Evolutionary conservation across 35 echinoderm and acorn worm species (phyloP).

Genomic region (Heliocidaris erythrogramma): DNA sequence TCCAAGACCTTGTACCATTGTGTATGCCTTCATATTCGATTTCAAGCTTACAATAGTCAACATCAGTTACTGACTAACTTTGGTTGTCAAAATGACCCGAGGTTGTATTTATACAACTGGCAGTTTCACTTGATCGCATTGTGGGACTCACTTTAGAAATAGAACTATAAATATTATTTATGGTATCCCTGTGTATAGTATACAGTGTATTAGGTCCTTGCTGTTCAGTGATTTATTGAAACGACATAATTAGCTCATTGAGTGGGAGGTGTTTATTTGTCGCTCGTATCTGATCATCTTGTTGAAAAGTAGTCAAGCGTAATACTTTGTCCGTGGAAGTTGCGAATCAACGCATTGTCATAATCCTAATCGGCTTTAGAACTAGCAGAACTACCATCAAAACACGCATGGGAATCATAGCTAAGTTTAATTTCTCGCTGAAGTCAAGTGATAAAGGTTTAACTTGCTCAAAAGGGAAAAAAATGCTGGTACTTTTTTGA

Average conservation of each 20-base stretch:
- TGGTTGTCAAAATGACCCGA: neutral
- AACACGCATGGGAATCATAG: neutral
- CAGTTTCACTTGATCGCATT: neutral
- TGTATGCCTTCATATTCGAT: neutral
- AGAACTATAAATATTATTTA: neutral
- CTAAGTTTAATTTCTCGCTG: neutral
- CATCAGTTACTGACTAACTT: neutral
- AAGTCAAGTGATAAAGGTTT: neutral
- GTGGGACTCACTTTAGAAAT: neutral
- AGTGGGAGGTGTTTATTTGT: neutral
- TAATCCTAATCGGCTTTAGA: neutral
- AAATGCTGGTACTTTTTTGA: neutral
- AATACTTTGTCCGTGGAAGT: neutral
- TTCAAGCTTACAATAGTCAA: neutral
- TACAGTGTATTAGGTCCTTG: neutral
- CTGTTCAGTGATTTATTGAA: neutral
- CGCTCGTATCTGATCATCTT: neutral
- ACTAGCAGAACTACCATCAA: neutral
- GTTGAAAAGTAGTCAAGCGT: neutral
- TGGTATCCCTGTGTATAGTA: neutral
- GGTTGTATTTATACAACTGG: neutral
- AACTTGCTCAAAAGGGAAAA: neutral
- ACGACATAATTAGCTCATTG: neutral
- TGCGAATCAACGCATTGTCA: neutral
- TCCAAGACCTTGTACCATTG: neutral